These are phyloP conservation scores for Geotrypetes seraphini DNA, from an alignment of 2,797 vertebrate genomes.

Conservation along the genomic window DNA sequence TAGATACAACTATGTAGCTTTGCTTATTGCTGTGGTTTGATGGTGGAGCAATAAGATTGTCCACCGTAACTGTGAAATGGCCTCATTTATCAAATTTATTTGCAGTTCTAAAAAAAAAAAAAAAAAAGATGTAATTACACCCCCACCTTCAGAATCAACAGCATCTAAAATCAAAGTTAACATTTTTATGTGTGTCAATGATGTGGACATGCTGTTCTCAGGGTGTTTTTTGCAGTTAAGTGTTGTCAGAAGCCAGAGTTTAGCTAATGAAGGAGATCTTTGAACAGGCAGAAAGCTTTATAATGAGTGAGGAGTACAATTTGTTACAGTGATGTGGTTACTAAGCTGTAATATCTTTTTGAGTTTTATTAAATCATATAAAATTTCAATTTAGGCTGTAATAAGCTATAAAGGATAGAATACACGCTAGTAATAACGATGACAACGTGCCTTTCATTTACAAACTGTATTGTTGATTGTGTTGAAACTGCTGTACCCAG, in stretches of 20 bases:
- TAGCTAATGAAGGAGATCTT: slow-evolving; percentile 23
- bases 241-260: slow-evolving; percentile 21
- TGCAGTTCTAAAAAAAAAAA: background rate
- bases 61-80: background rate
- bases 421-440: slow-evolving; percentile 45
- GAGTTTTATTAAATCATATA: slow-evolving; percentile 62
- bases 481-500: slow-evolving; percentile 43
- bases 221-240: slow-evolving; percentile 18
- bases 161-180: slow-evolving; percentile 3
- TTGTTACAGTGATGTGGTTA: slow-evolving; percentile 46
- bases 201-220: slow-evolving; percentile 17
- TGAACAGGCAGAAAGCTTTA: slow-evolving; percentile 1
- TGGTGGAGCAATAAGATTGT: slow-evolving; percentile 8
- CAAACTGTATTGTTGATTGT: slow-evolving; percentile 41
- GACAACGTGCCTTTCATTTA: slow-evolving; percentile 44
- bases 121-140: slow-evolving; percentile 10
- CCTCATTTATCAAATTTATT: slow-evolving; percentile 5
- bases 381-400: slow-evolving; percentile 56
- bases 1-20: background rate
- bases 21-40: background rate
- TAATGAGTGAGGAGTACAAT: slow-evolving; percentile 33
- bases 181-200: slow-evolving; percentile 1
- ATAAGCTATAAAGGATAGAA: slow-evolving; percentile 50
- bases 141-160: slow-evolving; percentile 7
- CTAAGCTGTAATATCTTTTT: slow-evolving; percentile 50